These are phyloP conservation scores for Beris morrisii DNA, from an alignment of 2,888 invertebrate genomes.

Conservation along the genomic window DNA sequence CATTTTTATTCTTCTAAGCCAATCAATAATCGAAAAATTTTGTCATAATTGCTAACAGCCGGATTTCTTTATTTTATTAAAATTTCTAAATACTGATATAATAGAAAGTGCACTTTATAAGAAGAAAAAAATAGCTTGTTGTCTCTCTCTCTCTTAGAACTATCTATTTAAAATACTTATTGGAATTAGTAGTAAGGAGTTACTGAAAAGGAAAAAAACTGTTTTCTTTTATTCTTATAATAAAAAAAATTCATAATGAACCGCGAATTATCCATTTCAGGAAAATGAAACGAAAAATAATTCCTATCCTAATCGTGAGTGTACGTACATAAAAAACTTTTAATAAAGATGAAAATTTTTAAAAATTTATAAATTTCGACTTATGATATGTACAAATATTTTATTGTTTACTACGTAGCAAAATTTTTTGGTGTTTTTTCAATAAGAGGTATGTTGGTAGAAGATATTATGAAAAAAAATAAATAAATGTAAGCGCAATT, in stretches of 20 bases:
- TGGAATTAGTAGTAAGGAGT: constrained; percentile 11
- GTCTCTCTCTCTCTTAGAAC: constrained; percentile 9
- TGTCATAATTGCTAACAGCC: no score
- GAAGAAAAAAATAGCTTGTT: constrained; percentile 11
- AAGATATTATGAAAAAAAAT: background rate
- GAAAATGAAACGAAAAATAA: no score
- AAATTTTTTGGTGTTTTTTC: constrained; percentile 4
- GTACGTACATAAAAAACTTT: background rate
- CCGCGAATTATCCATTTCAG: background rate
- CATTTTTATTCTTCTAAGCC: no score
- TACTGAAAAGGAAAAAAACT: constrained; percentile 3
- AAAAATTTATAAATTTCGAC: constrained; percentile 29
- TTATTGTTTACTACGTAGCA: background rate
- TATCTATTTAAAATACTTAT: constrained; percentile 17
- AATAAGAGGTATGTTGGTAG: background rate
- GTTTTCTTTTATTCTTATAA: background rate
- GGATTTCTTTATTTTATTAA: background rate
- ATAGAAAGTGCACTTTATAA: constrained; percentile 38
- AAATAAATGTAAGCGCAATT: constrained; percentile 3
- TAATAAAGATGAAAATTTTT: constrained; percentile 4
- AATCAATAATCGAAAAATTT: no score
- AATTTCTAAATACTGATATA: constrained; percentile 21
- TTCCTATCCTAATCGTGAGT: background rate
- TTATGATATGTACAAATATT: constrained; percentile 33
- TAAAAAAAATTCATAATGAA: no score